phyloP scores from a whole-genome alignment of 1,140 invertebrate species.

The Diachasmimorpha longicaudata region DNA sequence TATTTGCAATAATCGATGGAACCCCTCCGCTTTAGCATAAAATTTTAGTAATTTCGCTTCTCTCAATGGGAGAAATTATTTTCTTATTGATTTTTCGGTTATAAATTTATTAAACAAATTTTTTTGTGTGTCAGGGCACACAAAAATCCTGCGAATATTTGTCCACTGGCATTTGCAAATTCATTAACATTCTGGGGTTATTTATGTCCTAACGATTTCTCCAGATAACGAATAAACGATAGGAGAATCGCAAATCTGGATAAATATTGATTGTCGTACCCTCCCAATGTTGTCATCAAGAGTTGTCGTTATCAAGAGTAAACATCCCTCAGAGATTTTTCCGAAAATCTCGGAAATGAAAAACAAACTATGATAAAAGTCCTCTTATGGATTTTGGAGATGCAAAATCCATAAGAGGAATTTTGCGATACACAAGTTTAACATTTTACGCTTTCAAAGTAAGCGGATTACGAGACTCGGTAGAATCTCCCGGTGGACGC shows the following conservation, averaged over 20 bases:
- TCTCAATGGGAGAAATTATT: too few relatives aligned
- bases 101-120: too few relatives aligned
- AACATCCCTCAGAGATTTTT: background rate
- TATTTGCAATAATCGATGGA: too few relatives aligned
- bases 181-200: background rate
- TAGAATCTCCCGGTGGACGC: conserved; percentile 36
- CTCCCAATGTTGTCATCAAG: background rate
- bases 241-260: background rate
- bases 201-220: background rate
- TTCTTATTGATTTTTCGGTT: too few relatives aligned
- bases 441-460: conserved; percentile 33
- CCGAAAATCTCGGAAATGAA: background rate
- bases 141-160: too few relatives aligned
- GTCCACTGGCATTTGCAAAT: too few relatives aligned
- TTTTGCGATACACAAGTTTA: background rate
- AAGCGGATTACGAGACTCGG: conserved; percentile 45
- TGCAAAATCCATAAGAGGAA: background rate
- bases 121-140: too few relatives aligned
- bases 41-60: too few relatives aligned
- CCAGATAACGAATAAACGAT: background rate
- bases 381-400: background rate
- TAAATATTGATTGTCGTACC: background rate
- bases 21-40: too few relatives aligned
- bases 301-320: background rate
- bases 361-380: background rate